Base-by-base conservation (phyloP, 2,888 invertebrate genomes). In the Dendrolimus pini region DNA sequence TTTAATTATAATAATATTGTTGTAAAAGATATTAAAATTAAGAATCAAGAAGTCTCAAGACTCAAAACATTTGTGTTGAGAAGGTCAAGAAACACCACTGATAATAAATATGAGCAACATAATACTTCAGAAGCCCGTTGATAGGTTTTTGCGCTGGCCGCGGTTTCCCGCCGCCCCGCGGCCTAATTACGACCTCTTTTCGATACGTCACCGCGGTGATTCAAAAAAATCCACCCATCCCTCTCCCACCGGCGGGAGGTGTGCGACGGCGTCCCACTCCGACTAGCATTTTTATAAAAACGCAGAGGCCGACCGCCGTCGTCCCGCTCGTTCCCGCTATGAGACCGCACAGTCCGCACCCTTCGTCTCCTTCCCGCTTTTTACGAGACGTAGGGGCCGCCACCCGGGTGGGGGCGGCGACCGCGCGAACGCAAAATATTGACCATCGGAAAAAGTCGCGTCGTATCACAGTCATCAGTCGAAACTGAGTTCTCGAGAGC, bases 401-500 rank as follows among this genome's bases (percentile, higher is more conserved):
- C 80, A 80, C 80, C 85, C 84, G 85, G 80, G 88, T 84, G 89
- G 87, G 82, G 88, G 89, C 86, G 89, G 87, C 85, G 85, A 89
- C 87, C 87, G 82, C 87, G 89, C 85, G 87, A 90, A 90, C 90
- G 89, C 90, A 88, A 91, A 91, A 91, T 91, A 91, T 91, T 91
- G 91, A 91, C 91, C 91, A 91, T 91, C 88, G 91, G 90, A 91
- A 91, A 91, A 91, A 91, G 89, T 89, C 89, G 88, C 87, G 84
- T 87, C 90, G 89, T 89, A 91, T 90, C 91, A 88, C 89, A 90
- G 89, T 88, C 91, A 91, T 91, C 91, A 91, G 91, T 91, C 89
- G 89, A 86, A 89, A 89, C 87, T 76, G 88, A 87, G 88, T 86
- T 84, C 83, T 77, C 83, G 85, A 71, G 83, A 82, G 83, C 78